Evolutionary conservation across 2,888 invertebrate genomes (phyloP), one percentile per base, ranked within the genome.

Genomic region (Plebejus melissa): DNA sequence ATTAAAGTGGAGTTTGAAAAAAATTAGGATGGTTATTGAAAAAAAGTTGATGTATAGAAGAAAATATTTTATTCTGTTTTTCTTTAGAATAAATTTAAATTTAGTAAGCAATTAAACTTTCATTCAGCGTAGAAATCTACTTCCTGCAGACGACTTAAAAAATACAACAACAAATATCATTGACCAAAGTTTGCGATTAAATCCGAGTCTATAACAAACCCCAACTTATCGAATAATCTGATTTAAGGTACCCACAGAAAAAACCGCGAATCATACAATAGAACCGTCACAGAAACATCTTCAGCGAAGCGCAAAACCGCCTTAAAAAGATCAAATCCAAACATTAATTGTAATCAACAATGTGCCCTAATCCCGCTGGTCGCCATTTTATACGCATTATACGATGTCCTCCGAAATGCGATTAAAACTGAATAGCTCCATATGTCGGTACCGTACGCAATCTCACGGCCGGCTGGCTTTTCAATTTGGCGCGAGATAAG

Each of bases 351-450:
- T 88, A 82, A 79, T 89, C 89, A 90, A 91, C 84, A 83, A 83
- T 83, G 79, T 82, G 84, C 88, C 89, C 88, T 87, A 82, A 90
- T 88, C 89, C 88, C 80, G 84, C 82, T 82, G 83, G 83, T 85
- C 82, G 83, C 83, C 86, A 85, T 88, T 89, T 88, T 88, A 88
- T 88, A 86, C 85, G 87, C 87, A 87, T 91, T 91, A 93, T 93
- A 87, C 89, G 86, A 85, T 89, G 90, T 89, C 92, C 90, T 92
- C 91, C 90, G 90, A 90, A 91, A 93, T 93, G 87, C 91, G 93
- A 93, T 93, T 93, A 93, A 93, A 93, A 93, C 91, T 93, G 93
- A 91, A 93, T 93, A 90, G 92, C 86, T 90, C 91, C 92, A 90
- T 92, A 92, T 93, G 93, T 90, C 91, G 88, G 83, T 83, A 84